These are phyloP conservation scores for Tipula lateralis DNA, from an alignment of 2,888 invertebrate genomes.

Conservation along the genomic window DNA sequence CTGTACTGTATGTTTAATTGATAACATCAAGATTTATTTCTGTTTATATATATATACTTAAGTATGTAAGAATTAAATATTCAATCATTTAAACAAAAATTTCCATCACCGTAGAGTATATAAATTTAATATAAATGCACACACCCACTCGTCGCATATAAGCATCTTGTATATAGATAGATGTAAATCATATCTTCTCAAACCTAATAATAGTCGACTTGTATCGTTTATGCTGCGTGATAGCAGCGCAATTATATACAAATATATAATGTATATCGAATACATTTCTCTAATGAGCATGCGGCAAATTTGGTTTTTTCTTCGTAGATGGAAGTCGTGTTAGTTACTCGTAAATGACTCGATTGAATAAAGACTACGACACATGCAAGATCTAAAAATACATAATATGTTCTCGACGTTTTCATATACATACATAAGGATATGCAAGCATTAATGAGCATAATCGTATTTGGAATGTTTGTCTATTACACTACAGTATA, in stretches of 20 bases:
- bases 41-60: not conserved
- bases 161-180: not conserved
- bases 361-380: not conserved
- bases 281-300: not conserved
- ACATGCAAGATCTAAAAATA: not conserved
- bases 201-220: not conserved
- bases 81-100: not conserved
- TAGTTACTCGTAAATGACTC: no score
- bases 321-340: constrained; percentile 2
- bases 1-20: not conserved
- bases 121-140: constrained; percentile 2
- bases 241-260: not conserved
- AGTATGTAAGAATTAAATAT: not conserved
- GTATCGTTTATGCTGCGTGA: not conserved
- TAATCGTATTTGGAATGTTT: not conserved
- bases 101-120: not conserved
- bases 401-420: not conserved
- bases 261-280: not conserved
- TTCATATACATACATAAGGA: not conserved
- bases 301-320: not conserved
- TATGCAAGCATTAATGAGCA: not conserved
- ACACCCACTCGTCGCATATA: not conserved
- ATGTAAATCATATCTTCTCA: not conserved
- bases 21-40: not conserved
- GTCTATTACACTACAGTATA: not conserved